These are phyloP conservation scores for Drosophila serrata DNA, from an alignment of 1,140 invertebrate species.

Conservation along the genomic window DNA sequence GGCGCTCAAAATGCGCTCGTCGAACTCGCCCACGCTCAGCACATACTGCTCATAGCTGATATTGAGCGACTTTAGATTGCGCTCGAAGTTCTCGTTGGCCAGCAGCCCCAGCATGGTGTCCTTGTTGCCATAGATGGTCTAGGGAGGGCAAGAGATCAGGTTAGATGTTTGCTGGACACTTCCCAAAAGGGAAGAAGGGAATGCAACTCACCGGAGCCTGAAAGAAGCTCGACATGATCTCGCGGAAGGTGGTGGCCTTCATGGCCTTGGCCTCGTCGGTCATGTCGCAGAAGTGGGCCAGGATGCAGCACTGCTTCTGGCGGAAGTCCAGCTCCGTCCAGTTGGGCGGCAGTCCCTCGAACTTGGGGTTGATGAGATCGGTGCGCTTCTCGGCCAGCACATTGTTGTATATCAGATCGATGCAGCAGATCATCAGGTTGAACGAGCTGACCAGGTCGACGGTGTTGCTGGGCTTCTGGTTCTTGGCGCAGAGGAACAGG, in stretches of 20 bases:
- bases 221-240: conserved; percentile 91
- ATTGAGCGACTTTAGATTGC: conserved; percentile 93
- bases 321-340: conserved; percentile 89
- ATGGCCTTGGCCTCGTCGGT: conserved; percentile 96
- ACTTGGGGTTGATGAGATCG: conserved; percentile 94
- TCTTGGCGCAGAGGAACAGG: conserved; percentile 96
- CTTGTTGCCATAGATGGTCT: conserved; percentile 85
- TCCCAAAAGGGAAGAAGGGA: background rate
- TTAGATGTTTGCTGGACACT: background rate
- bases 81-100: conserved; percentile 90
- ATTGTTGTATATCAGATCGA: conserved; percentile 96
- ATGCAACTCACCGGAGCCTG: conserved; percentile 88
- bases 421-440: conserved; percentile 95
- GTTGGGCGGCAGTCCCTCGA: conserved; percentile 91
- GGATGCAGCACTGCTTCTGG: conserved; percentile 91
- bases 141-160: background rate
- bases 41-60: conserved; percentile 96
- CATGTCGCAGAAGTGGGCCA: conserved; percentile 93
- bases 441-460: conserved; percentile 98
- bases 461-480: conserved; percentile 92
- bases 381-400: conserved; percentile 92
- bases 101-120: conserved; percentile 90
- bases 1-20: conserved; percentile 97
- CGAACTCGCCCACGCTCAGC: conserved; percentile 96
- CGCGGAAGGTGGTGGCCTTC: conserved; percentile 93